These are phyloP conservation scores for Brachystomella parvula DNA, from an alignment of 1,140 invertebrate genomes.

Conservation along the genomic window DNA sequence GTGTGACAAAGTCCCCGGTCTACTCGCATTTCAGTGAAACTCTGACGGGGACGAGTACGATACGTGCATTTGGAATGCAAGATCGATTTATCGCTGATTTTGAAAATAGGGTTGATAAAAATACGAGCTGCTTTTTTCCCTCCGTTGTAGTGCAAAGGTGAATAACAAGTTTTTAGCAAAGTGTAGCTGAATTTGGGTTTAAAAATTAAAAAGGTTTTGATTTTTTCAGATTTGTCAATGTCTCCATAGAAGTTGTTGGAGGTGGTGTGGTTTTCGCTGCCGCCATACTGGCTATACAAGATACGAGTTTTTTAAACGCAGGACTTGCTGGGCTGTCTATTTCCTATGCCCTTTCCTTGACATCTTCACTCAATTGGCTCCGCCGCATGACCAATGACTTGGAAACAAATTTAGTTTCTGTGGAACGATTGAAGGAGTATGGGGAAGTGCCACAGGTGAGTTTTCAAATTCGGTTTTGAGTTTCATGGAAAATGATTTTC, in stretches of 20 bases:
- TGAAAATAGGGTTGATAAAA: slow-evolving; percentile 41
- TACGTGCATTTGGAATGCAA: slow-evolving; percentile 37
- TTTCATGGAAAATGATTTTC: background rate
- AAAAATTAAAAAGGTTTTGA: too few species aligned
- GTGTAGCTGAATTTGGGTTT: too few species aligned
- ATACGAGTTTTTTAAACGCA: slow-evolving; percentile 41
- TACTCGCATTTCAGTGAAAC: slow-evolving; percentile 59
- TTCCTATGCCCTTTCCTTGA: slow-evolving; percentile 48
- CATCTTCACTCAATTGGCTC: slow-evolving; percentile 12
- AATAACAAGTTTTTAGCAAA: too few species aligned
- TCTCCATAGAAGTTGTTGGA: slow-evolving; percentile 46
- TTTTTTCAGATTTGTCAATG: slow-evolving; percentile 47
- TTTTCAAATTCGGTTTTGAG: background rate
- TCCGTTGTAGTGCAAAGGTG: too few species aligned
- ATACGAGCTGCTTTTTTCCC: slow-evolving; percentile 44
- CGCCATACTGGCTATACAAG: slow-evolving; percentile 45
- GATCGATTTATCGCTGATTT: slow-evolving; percentile 40
- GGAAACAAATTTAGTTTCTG: slow-evolving; percentile 21
- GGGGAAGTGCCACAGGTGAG: slow-evolving; percentile 42
- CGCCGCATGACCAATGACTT: background rate
- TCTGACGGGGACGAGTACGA: slow-evolving; percentile 41
- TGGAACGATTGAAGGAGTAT: slow-evolving; percentile 39
- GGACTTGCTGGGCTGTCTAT: slow-evolving; percentile 47
- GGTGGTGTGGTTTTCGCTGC: slow-evolving; percentile 43
- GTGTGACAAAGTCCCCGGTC: slow-evolving; percentile 54